A percentile compares a stretch with the other conserved stretches of the same genome.
These are phyloP conservation scores for Lycaon pictus DNA, from an alignment of 2,113 vertebrate genomes.

Conservation along the genomic window DNA sequence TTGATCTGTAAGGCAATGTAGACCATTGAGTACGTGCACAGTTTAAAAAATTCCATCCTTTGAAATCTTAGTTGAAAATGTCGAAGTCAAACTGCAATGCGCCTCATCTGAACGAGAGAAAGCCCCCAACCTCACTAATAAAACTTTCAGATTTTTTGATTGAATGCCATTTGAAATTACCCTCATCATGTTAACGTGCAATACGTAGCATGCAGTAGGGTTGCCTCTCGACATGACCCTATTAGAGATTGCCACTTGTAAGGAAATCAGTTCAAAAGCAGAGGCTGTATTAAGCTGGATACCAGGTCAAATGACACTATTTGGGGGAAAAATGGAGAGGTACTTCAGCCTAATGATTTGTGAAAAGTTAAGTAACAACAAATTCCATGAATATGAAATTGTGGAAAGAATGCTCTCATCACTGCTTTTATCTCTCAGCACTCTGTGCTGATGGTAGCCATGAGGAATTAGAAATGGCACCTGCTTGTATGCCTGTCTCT, in stretches of 20 bases:
- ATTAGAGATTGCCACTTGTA: constrained; percentile 88
- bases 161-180: constrained; percentile 88
- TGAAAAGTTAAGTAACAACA: constrained; percentile 88
- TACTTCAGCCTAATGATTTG: constrained; percentile 87
- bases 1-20: not conserved
- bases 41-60: constrained; percentile 50
- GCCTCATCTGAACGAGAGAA: constrained; percentile 74
- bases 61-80: constrained; percentile 75
- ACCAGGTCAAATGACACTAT: constrained; percentile 87
- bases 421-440: constrained; percentile 69
- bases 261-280: constrained; percentile 88
- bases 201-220: constrained; percentile 80
- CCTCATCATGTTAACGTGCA: constrained; percentile 81
- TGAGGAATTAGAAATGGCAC: constrained; percentile 80
- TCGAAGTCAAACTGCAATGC: constrained; percentile 69
- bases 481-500: constrained; percentile 71
- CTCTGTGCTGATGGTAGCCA: constrained; percentile 52
- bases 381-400: constrained; percentile 88
- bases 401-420: constrained; percentile 81
- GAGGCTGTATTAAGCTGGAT: constrained; percentile 86
- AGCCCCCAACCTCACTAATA: constrained; percentile 82
- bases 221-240: constrained; percentile 86
- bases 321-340: constrained; percentile 85
- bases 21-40: constrained; percentile 56
- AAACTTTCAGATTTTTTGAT: constrained; percentile 86